phyloP scores from a whole-genome alignment of 2,113 vertebrate genomes.

The Tupaia chinensis region DNA sequence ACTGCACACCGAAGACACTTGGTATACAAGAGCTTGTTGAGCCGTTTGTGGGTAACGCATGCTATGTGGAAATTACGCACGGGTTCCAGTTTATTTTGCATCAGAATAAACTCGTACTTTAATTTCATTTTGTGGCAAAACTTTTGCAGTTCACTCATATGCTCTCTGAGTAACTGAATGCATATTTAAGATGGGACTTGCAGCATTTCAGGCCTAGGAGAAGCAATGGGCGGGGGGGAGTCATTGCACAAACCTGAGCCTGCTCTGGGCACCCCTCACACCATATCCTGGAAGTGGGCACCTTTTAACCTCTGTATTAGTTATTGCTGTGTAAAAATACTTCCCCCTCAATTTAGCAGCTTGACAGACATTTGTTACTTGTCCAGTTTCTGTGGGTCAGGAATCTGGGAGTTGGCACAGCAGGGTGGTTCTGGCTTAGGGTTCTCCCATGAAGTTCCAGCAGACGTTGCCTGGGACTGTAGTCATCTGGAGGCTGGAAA shows the following conservation, averaged over 20 bases:
- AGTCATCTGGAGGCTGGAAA: not conserved
- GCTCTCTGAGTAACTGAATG: not conserved
- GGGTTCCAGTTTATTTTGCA: too few relatives aligned
- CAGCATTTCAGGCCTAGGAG: not conserved
- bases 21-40: too few relatives aligned
- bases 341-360: not conserved
- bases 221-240: too few relatives aligned
- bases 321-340: not conserved
- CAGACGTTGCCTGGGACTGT: not conserved
- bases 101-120: too few relatives aligned
- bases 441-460: not conserved
- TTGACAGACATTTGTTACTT: not conserved
- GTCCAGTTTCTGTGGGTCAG: not conserved
- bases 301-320: not conserved
- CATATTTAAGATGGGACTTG: not conserved
- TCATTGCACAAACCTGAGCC: not conserved
- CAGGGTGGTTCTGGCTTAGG: not conserved
- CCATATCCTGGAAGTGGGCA: not conserved
- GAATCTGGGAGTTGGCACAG: not conserved
- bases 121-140: too few relatives aligned
- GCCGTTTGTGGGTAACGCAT: too few relatives aligned
- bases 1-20: not conserved
- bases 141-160: not conserved
- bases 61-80: too few relatives aligned
- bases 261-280: not conserved